A percentile compares a stretch with the other conserved stretches of the same genome.
phyloP scores from a whole-genome alignment of 2,797 vertebrate genomes.

The Eulemur coronatus region DNA sequence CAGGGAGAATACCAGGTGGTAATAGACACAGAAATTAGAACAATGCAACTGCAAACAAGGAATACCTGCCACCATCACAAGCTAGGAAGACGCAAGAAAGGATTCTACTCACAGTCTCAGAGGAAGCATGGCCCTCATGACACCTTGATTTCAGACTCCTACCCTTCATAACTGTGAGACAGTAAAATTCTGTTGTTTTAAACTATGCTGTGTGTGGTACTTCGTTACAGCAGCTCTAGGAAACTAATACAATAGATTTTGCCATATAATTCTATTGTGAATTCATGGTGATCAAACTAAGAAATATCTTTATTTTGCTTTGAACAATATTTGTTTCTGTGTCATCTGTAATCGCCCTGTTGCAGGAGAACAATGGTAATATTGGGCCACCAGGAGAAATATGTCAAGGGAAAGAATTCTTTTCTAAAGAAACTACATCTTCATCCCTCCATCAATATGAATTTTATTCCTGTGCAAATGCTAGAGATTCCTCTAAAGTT shows the following conservation, averaged over 20 bases:
- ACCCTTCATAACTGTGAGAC: not conserved
- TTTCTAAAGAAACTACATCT: conserved; percentile 72
- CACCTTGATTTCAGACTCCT: not conserved
- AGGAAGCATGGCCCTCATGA: no score
- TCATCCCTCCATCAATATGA: conserved; percentile 35
- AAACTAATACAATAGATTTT: not conserved
- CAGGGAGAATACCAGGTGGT: not conserved
- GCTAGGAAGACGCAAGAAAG: not conserved
- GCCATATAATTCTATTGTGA: not conserved
- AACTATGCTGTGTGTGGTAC: not conserved
- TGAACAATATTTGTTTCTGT: conserved; percentile 71
- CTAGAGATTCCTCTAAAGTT: conserved; percentile 61
- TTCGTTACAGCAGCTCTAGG: not conserved
- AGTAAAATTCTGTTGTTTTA: not conserved
- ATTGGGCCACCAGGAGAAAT: conserved; percentile 60
- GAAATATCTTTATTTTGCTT: not conserved
- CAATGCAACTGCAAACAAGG: not conserved
- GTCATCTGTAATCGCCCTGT: conserved; percentile 67
- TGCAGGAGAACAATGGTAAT: conserved; percentile 60
- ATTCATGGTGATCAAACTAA: not conserved
- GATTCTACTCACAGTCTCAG: not conserved
- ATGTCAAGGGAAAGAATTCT: conserved; percentile 43
- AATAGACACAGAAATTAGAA: not conserved
- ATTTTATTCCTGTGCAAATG: conserved; percentile 65
- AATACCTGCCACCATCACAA: not conserved